A percentile compares a stretch with the other conserved stretches of the same genome.
These are phyloP conservation scores for Megaustenia siamemsis DNA, from an alignment of 2,888 invertebrate species.

Conservation along the genomic window DNA sequence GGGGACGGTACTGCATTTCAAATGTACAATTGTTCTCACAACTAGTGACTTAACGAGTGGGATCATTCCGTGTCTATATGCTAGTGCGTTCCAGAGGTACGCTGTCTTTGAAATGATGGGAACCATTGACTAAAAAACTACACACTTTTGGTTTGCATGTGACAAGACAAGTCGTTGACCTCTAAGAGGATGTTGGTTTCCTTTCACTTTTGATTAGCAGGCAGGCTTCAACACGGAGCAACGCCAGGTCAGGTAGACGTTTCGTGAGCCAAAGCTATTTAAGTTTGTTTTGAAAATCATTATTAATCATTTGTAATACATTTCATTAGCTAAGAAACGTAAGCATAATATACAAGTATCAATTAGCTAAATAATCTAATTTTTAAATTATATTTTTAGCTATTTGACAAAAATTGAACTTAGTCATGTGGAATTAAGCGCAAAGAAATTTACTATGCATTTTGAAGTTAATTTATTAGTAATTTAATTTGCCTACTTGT, in stretches of 20 bases:
- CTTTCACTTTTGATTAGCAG: neutral
- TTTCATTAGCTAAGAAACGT: neutral
- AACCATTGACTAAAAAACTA: too few species aligned
- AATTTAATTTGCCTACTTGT: too few species aligned
- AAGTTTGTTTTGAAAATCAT: neutral
- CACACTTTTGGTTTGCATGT: neutral
- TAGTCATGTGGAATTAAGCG: too few species aligned
- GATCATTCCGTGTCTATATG: too few species aligned
- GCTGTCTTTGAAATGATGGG: too few species aligned
- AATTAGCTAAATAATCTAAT: neutral
- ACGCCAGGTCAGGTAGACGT: neutral
- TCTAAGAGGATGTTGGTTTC: neutral
- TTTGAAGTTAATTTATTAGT: too few species aligned
- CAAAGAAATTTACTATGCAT: too few species aligned
- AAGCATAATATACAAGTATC: neutral
- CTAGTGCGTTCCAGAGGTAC: too few species aligned
- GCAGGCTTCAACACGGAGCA: too few species aligned
- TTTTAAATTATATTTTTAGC: neutral
- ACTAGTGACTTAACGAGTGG: too few species aligned
- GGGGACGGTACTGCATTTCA: too few species aligned
- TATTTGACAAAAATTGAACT: neutral
- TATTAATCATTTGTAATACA: neutral
- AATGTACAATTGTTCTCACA: too few species aligned
- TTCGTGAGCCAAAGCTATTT: constrained; percentile 1
- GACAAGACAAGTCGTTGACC: neutral